These are phyloP conservation scores for Steinernema hermaphroditum DNA, from an alignment of 2,888 invertebrate genomes.

Conservation along the genomic window DNA sequence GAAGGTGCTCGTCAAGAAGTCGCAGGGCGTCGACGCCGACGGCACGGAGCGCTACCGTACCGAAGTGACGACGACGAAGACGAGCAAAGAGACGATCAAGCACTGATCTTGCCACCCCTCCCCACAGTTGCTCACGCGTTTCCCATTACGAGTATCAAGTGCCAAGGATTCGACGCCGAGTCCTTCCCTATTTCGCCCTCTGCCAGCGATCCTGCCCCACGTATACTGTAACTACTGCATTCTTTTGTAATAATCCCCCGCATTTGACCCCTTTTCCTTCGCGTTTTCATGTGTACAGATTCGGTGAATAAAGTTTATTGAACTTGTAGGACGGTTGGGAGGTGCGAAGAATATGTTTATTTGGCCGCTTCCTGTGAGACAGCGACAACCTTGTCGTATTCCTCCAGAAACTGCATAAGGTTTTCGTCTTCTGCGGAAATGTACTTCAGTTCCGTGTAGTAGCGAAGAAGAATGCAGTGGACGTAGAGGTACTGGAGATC, in stretches of 20 bases:
- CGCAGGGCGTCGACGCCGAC: conserved; percentile 36
- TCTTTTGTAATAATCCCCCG: neutral
- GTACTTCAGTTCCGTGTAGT: conserved; percentile 12
- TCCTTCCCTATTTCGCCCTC: neutral
- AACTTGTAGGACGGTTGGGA: neutral
- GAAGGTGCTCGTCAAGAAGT: conserved; percentile 36
- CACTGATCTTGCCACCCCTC: conserved; percentile 1
- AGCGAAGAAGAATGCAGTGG: conserved; percentile 21
- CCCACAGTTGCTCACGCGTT: conserved; percentile 20
- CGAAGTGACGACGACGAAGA: conserved; percentile 28
- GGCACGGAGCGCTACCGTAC: conserved; percentile 36
- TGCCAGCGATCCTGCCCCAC: neutral
- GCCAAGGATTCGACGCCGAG: conserved; percentile 22
- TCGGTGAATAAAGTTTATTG: conserved; percentile 21
- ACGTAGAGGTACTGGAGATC: conserved; percentile 12
- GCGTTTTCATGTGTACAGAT: conserved; percentile 12
- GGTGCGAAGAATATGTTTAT: no score
- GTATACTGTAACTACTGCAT: neutral
- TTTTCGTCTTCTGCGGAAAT: neutral
- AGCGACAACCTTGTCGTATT: neutral
- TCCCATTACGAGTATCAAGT: conserved; percentile 19
- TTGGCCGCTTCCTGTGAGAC: no score
- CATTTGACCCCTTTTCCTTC: neutral
- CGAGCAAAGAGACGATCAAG: conserved; percentile 14
- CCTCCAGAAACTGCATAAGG: conserved; percentile 5